Conservation (phyloP, 1,140 invertebrate genomes). For the Venturia canescens region DNA sequence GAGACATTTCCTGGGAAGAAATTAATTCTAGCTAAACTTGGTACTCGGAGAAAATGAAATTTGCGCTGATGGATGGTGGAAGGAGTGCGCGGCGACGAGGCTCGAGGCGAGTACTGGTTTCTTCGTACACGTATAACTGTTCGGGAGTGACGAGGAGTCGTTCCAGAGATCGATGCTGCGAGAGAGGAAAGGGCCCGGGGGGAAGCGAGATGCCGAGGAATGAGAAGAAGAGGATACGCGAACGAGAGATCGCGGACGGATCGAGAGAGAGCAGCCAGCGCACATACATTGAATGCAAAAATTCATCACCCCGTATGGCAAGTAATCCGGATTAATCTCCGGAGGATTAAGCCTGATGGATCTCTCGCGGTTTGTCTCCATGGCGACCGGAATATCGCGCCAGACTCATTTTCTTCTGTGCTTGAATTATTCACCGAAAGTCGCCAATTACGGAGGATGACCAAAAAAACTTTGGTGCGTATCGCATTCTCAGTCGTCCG, state of each 20-base stretch:
- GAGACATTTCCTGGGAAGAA: neutral
- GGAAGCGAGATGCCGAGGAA: neutral
- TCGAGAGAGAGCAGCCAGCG: neutral
- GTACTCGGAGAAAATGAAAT: constrained; percentile 34
- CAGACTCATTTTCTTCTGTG: neutral
- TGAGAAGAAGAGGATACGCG: neutral
- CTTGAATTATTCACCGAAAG: neutral
- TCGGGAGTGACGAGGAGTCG: constrained; percentile 20
- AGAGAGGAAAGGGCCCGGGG: no score
- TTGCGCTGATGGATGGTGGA: constrained; percentile 20
- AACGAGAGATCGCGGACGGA: neutral
- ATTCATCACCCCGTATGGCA: constrained; percentile 39
- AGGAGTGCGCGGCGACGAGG: neutral
- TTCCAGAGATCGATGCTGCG: constrained; percentile 4
- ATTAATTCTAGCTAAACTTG: constrained; percentile 22
- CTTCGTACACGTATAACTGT: neutral
- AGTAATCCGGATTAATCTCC: constrained; percentile 44
- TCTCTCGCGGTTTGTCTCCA: constrained; percentile 33
- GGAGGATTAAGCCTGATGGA: constrained; percentile 36
- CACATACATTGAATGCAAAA: constrained; percentile 35
- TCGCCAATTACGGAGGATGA: neutral
- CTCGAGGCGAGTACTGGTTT: neutral
- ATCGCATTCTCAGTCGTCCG: no score
- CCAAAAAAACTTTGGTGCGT: no score
- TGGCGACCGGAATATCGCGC: constrained; percentile 4